Base-by-base conservation (phyloP, 2,888 invertebrate species). In the Anorthoa munda region DNA sequence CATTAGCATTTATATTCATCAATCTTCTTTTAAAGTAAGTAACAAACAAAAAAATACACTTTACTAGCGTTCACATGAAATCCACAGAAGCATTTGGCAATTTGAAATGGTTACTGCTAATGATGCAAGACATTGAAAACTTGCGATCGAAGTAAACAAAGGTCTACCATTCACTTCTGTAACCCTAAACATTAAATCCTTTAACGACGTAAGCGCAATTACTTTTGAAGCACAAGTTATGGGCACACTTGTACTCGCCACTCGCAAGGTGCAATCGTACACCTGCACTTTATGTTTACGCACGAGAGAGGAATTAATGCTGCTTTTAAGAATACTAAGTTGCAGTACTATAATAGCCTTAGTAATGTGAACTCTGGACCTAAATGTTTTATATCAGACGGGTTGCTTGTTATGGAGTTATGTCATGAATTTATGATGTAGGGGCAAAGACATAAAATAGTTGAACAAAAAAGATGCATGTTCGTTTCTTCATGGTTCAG, bases 201-300 rank as follows among this genome's bases (percentile, higher is more conserved):
- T 81, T 83, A 72, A 85, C 72, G 75, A 82, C 56, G 18, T 45
- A 46, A 39, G 53, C 9, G 71, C 72, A 77, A 86, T 84, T 77
- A 84, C 76, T 72, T 79, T 78, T 67, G 59, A 70, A 83, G 66
- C 58, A 68, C 76, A 82, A 77, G 72, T 63, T 83, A 77, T 80
- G 81, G 75, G 75, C 58, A 72, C 75, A 74, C 59, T 76, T 72
- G 78, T 53, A 81, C 50, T 63, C 70, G 79, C 83, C 56, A 81
- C 50, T 63, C 70, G 79, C 83, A 86, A 85, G 86, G 80, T 86
- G 86, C 73, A 73, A 66, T 15, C 56, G 53, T 67, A 72, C 86
- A 87, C 82, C 87, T 86, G 86, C 83, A 72, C 48, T 58, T 39
- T 51, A 75, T 66, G 72, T 77, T 81, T 73, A 77, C 73, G 75